These are phyloP conservation scores for Eugnorisma glareosa DNA, from an alignment of 2,888 invertebrate genomes.

Conservation along the genomic window DNA sequence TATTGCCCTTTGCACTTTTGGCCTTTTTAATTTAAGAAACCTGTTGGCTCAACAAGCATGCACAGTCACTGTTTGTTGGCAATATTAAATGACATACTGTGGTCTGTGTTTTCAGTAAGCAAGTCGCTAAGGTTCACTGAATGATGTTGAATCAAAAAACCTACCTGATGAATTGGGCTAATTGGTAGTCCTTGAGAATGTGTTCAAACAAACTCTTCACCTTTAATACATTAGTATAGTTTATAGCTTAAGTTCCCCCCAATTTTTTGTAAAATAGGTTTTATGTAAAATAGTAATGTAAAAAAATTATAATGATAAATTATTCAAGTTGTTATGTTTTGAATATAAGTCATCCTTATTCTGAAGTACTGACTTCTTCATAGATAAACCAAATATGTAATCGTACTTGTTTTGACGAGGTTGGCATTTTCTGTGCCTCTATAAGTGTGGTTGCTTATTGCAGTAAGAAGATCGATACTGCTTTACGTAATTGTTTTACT, in stretches of 20 bases:
- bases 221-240: background rate
- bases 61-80: too few species aligned
- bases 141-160: background rate
- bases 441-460: too few species aligned
- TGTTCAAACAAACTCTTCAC: background rate
- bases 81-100: background rate
- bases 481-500: background rate
- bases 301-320: conserved; percentile 15
- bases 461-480: too few species aligned
- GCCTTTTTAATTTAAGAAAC: background rate
- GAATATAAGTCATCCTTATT: background rate
- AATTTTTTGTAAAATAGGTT: background rate
- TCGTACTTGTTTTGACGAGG: background rate
- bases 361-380: background rate
- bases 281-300: conserved; percentile 7
- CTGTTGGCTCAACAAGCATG: too few species aligned
- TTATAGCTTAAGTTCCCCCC: background rate
- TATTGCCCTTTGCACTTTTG: background rate
- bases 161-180: background rate
- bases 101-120: background rate
- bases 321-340: background rate
- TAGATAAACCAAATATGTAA: background rate
- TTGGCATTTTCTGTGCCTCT: too few species aligned
- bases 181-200: background rate
- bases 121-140: background rate